phyloP scores from a whole-genome alignment of 2,888 invertebrate species.

The Athalia circularis region DNA sequence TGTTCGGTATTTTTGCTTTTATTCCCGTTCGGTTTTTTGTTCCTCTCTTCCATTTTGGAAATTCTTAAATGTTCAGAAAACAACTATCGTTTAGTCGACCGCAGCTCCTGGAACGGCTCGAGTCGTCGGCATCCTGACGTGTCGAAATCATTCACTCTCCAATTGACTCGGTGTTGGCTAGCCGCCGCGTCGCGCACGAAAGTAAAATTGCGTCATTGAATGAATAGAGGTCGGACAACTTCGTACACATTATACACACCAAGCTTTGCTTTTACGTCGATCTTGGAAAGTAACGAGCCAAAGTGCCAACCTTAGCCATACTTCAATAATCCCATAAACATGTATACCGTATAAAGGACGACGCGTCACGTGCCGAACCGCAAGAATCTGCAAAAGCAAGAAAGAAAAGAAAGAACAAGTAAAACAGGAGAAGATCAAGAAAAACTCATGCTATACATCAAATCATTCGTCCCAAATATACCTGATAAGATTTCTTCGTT shows the following conservation, averaged over 20 bases:
- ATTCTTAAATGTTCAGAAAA: slow-evolving; percentile 12
- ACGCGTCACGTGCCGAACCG: too few species aligned
- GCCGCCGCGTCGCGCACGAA: slow-evolving; percentile 59
- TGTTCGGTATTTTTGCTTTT: too few species aligned
- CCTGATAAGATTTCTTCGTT: too few species aligned
- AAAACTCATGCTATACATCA: too few species aligned
- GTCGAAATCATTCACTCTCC: slow-evolving; percentile 60
- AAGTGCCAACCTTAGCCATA: slow-evolving; percentile 5
- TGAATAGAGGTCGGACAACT: slow-evolving; percentile 61
- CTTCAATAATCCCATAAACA: neutral
- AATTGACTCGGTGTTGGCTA: slow-evolving; percentile 47
- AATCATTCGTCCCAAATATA: too few species aligned
- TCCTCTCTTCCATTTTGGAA: slow-evolving; percentile 11
- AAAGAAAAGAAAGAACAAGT: too few species aligned
- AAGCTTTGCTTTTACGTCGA: slow-evolving; percentile 48
- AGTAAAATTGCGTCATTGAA: slow-evolving; percentile 63
- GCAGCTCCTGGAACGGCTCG: slow-evolving; percentile 26
- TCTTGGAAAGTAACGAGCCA: slow-evolving; percentile 51
- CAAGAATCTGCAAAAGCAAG: too few species aligned
- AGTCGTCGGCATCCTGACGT: slow-evolving; percentile 61
- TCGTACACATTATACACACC: slow-evolving; percentile 46
- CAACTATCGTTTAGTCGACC: neutral
- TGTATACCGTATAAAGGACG: neutral
- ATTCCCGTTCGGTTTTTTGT: too few species aligned
- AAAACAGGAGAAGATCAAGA: too few species aligned